A percentile compares a stretch with the other conserved stretches of the same genome.
Evolutionary conservation across 2,113 vertebrate genomes (phyloP).

Genomic region (Coturnix japonica): DNA sequence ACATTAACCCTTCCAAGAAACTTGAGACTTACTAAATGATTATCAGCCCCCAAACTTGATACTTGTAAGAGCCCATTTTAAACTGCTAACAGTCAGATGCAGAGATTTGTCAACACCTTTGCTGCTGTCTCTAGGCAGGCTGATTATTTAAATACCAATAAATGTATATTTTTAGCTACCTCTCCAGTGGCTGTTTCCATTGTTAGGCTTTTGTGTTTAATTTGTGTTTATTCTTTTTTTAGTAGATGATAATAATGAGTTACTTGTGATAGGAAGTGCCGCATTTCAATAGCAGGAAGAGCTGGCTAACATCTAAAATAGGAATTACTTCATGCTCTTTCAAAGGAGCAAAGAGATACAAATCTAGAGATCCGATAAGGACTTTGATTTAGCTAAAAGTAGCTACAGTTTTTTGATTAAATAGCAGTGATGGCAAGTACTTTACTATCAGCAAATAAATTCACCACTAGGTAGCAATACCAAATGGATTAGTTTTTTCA

Average conservation of each 20-base stretch:
- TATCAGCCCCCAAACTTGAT: background rate
- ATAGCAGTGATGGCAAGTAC: background rate
- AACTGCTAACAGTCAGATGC: background rate
- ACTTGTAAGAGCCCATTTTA: background rate
- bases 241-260: background rate
- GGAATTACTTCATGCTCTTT: background rate
- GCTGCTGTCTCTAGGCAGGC: background rate
- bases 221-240: background rate
- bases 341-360: background rate
- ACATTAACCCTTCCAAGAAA: background rate
- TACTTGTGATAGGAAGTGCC: background rate
- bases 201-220: background rate
- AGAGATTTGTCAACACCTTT: background rate
- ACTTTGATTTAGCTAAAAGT: background rate
- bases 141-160: background rate
- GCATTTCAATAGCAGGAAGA: background rate
- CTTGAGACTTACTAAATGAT: background rate
- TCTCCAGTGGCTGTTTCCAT: background rate
- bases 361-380: background rate
- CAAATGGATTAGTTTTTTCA: background rate
- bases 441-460: background rate
- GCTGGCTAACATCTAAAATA: background rate
- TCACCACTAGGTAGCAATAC: background rate
- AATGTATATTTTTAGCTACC: background rate
- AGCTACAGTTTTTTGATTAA: rapidly evolving